These are phyloP conservation scores for Contarinia nasturtii DNA, from an alignment of 1,140 invertebrate species.

Conservation along the genomic window DNA sequence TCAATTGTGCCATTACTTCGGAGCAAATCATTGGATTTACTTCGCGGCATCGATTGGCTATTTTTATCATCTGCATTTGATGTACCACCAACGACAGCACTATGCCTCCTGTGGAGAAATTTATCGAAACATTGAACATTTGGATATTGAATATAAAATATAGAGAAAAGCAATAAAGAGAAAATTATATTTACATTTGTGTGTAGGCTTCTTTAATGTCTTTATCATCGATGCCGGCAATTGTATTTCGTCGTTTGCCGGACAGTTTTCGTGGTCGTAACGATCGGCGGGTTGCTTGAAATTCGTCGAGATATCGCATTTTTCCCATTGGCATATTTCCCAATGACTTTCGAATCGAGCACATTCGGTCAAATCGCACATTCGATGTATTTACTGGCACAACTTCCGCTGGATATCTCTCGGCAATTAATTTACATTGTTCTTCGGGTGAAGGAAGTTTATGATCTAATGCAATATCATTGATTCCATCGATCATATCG, in stretches of 20 bases:
- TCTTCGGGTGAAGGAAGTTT: constrained; percentile 65
- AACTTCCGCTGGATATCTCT: constrained; percentile 71
- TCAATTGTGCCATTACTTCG: constrained; percentile 28
- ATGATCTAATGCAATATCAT: constrained; percentile 54
- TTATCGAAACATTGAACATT: neutral
- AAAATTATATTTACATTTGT: neutral
- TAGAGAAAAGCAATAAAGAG: neutral
- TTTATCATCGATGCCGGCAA: constrained; percentile 72
- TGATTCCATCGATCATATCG: constrained; percentile 14
- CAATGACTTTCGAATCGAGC: constrained; percentile 58
- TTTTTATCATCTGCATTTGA: constrained; percentile 8
- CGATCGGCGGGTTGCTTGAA: constrained; percentile 42
- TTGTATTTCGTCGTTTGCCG: constrained; percentile 71
- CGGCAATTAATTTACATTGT: constrained; percentile 54
- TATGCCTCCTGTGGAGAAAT: neutral
- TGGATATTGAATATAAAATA: neutral
- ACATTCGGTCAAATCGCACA: constrained; percentile 69
- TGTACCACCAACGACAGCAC: neutral
- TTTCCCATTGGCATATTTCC: constrained; percentile 35
- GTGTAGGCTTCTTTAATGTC: constrained; percentile 47
- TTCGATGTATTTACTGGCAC: constrained; percentile 75
- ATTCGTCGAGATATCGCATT: constrained; percentile 22
- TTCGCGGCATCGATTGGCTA: constrained; percentile 25
- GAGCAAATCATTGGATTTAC: constrained; percentile 46
- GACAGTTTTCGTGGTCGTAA: constrained; percentile 52